Conservation (phyloP, 1,140 invertebrate genomes). For the Drosophila elegans region DNA sequence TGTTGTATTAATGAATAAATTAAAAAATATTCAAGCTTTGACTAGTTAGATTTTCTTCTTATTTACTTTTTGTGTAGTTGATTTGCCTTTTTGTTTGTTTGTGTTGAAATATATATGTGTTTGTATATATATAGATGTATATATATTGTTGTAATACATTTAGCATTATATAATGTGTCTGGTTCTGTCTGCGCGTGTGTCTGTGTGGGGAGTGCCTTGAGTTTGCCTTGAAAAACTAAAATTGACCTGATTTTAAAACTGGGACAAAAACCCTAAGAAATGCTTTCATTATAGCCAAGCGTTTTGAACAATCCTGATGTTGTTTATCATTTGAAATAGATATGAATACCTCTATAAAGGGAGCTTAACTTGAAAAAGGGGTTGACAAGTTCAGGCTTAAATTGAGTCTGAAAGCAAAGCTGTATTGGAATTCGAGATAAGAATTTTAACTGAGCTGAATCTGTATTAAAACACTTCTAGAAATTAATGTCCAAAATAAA, state of each 20-base stretch:
- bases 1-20: constrained; percentile 77
- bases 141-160: constrained; percentile 48
- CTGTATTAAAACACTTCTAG: not conserved
- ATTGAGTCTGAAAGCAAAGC: constrained; percentile 35
- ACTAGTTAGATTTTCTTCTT: constrained; percentile 72
- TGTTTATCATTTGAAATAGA: not conserved
- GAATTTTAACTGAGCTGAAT: constrained; percentile 1
- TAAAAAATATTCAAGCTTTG: constrained; percentile 83
- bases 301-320: not conserved
- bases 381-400: constrained; percentile 15
- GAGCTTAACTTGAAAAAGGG: constrained; percentile 3
- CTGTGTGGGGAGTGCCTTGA: constrained; percentile 7
- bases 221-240: constrained; percentile 8
- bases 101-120: constrained; percentile 61
- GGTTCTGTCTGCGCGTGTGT: constrained; percentile 12
- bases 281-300: not conserved
- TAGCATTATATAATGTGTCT: constrained; percentile 45
- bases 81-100: constrained; percentile 51
- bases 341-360: not conserved
- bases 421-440: constrained; percentile 12
- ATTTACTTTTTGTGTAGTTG: constrained; percentile 63
- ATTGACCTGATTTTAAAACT: not conserved
- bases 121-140: constrained; percentile 27
- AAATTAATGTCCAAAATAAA: not conserved
- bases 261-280: not conserved